A percentile compares a stretch with the other conserved stretches of the same genome.
Evolutionary conservation across 1,140 invertebrate species (phyloP).

Genomic region (Dendroctonus ponderosae): DNA sequence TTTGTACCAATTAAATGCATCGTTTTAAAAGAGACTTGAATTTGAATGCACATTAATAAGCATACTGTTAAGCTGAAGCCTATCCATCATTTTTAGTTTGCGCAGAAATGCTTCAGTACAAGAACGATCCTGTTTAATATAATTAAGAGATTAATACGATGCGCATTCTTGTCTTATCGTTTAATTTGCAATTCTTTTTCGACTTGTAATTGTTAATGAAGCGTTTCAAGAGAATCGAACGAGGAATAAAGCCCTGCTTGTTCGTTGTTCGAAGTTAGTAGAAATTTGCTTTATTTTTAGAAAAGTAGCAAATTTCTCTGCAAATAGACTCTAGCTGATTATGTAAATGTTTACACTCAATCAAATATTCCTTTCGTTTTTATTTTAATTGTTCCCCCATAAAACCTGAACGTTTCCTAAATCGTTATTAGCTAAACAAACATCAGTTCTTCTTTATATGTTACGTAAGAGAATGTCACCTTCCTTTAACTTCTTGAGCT

Average conservation of each 20-base stretch:
- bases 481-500: conserved; percentile 7
- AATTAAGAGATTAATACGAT: conserved; percentile 25
- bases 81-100: too few species aligned
- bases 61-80: too few species aligned
- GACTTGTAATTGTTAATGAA: conserved; percentile 14
- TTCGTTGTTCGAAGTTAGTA: background rate
- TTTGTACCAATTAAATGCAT: too few species aligned
- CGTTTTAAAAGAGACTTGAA: too few species aligned
- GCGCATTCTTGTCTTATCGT: conserved; percentile 19
- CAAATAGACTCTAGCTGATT: too few species aligned
- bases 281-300: too few species aligned
- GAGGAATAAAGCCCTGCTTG: conserved; percentile 16
- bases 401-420: background rate
- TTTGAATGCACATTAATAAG: too few species aligned
- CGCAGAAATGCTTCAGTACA: conserved; percentile 3
- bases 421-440: background rate
- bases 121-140: conserved; percentile 16
- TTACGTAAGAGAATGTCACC: conserved; percentile 17
- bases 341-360: too few species aligned
- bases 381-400: background rate
- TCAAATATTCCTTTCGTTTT: too few species aligned
- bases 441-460: conserved; percentile 5
- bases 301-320: too few species aligned
- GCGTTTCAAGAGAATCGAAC: conserved; percentile 8
- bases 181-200: conserved; percentile 10